These are phyloP conservation scores for Hippolais icterina DNA, from an alignment of 2,113 vertebrate genomes.

Conservation along the genomic window DNA sequence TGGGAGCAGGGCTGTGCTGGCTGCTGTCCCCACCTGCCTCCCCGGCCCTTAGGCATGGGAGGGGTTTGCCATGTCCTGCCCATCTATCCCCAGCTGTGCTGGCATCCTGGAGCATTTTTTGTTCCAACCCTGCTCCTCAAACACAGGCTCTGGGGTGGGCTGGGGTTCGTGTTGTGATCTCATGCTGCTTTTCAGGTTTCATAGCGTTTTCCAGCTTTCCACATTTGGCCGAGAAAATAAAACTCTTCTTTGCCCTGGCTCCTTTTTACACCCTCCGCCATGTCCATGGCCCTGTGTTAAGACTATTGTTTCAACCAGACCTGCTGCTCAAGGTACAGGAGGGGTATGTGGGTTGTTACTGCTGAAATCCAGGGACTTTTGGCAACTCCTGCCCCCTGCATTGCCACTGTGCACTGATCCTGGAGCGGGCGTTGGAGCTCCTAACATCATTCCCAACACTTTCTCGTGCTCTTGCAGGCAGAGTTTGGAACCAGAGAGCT, in stretches of 20 bases:
- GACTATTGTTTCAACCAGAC: slow-evolving; percentile 71
- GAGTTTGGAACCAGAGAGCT: background rate
- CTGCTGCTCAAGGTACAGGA: slow-evolving; percentile 75
- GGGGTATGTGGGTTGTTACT: background rate
- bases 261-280: slow-evolving; percentile 79
- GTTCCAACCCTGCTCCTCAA: background rate
- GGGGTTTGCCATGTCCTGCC: fast-evolving
- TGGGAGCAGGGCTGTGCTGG: background rate
- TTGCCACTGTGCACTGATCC: fast-evolving
- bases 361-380: background rate
- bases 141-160: background rate
- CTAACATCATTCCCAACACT: background rate
- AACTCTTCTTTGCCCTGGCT: slow-evolving; percentile 83
- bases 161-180: background rate
- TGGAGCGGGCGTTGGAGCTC: fast-evolving
- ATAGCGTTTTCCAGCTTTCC: slow-evolving; percentile 88
- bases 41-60: background rate
- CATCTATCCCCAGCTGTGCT: background rate
- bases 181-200: slow-evolving; percentile 75
- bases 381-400: fast-evolving
- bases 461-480: background rate
- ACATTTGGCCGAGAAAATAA: slow-evolving; percentile 83
- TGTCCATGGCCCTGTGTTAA: slow-evolving; percentile 72
- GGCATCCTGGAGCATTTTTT: fast-evolving
- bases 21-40: background rate